Evolutionary conservation across 1,140 invertebrate species (phyloP).

Genomic region (Bombus waltoni): DNA sequence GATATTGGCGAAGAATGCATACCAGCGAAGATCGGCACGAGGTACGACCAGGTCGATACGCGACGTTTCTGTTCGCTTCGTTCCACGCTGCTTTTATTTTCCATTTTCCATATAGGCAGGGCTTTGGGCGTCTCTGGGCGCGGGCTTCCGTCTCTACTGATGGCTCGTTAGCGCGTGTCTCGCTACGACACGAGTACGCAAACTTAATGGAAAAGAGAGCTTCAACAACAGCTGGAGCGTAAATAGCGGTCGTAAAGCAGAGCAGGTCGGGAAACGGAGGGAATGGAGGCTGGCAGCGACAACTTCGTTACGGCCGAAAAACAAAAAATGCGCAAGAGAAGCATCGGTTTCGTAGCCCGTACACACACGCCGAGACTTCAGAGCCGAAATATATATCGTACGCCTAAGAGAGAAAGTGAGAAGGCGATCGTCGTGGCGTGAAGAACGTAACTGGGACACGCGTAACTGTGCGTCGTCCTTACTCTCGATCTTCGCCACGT

Average conservation of each 20-base stretch:
- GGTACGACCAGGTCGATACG: no score
- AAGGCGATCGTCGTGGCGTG: slow-evolving; percentile 16
- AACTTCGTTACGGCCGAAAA: slow-evolving; percentile 24
- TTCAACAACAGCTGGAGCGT: slow-evolving; percentile 36
- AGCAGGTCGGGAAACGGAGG: slow-evolving; percentile 27
- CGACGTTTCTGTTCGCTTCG: slow-evolving; percentile 8
- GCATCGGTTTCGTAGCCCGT: slow-evolving; percentile 2
- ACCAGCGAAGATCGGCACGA: neutral
- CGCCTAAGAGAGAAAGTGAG: slow-evolving; percentile 36
- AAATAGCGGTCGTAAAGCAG: slow-evolving; percentile 46
- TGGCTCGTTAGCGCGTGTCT: slow-evolving; percentile 52
- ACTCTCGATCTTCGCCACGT: slow-evolving; percentile 31
- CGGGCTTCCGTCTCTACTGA: slow-evolving; percentile 59
- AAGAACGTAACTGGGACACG: neutral
- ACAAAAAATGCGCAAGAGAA: slow-evolving; percentile 35
- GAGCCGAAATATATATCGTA: neutral
- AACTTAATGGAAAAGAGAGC: slow-evolving; percentile 56
- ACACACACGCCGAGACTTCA: neutral
- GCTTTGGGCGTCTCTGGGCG: slow-evolving; percentile 71
- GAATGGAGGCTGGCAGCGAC: slow-evolving; percentile 41
- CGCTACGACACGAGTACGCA: slow-evolving; percentile 40
- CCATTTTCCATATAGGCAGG: slow-evolving; percentile 39
- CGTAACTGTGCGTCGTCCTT: neutral
- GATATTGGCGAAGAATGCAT: no score
- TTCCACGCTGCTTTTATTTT: neutral